These are phyloP conservation scores for Sebastes matsubarae DNA, from an alignment of 2,797 vertebrate genomes.

Conservation along the genomic window DNA sequence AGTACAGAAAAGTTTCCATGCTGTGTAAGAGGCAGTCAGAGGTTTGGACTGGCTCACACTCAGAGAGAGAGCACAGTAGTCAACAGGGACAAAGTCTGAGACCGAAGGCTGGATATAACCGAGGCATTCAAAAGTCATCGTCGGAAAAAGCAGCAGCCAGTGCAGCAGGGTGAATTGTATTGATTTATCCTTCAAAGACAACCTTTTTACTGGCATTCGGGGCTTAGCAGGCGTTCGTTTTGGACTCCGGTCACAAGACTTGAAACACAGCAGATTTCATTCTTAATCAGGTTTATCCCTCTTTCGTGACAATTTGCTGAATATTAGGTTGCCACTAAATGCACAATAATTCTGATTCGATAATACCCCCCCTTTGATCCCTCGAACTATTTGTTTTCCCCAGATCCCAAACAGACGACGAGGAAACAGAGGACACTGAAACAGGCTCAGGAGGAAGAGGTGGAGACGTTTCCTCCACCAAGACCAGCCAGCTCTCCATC, in stretches of 20 bases:
- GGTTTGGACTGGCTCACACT: constrained; percentile 3
- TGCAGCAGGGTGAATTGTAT: constrained; percentile 22
- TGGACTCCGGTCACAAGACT: constrained; percentile 67
- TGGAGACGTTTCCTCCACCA: constrained; percentile 87
- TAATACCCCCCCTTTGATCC: constrained; percentile 33
- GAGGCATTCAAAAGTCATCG: constrained; percentile 26
- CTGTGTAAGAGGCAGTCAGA: background rate
- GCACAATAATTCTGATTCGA: constrained; percentile 50
- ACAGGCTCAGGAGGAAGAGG: constrained; percentile 79
- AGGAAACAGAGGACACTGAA: constrained; percentile 85
- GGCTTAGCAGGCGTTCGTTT: constrained; percentile 49
- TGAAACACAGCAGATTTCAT: constrained; percentile 57
- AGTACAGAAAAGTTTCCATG: background rate
- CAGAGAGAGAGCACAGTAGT: constrained; percentile 9
- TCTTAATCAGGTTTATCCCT: constrained; percentile 68
- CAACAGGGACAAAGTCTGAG: constrained; percentile 65
- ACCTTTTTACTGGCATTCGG: constrained; percentile 30
- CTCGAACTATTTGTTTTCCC: constrained; percentile 22
- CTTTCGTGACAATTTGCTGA: constrained; percentile 55
- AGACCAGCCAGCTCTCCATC: constrained; percentile 86
- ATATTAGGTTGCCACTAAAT: constrained; percentile 52
- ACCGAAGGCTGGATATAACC: constrained; percentile 35
- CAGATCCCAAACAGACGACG: constrained; percentile 94
- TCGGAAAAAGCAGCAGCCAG: constrained; percentile 20
- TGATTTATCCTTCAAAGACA: constrained; percentile 66